Evolutionary conservation across 2,888 invertebrate species (phyloP).

Genomic region (Endotricha flammealis): DNA sequence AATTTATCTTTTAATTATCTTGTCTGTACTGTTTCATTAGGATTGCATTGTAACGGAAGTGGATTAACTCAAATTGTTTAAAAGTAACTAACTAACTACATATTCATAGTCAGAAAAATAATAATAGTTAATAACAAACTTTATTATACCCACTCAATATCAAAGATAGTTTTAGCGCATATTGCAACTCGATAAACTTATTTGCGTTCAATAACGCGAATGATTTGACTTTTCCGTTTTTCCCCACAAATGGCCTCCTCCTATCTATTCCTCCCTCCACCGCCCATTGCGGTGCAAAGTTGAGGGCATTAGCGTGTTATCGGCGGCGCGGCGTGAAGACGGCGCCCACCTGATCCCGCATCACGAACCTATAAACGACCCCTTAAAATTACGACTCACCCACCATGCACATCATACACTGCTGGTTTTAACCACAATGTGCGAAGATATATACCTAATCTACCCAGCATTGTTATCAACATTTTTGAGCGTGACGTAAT

Average conservation of each 20-base stretch:
- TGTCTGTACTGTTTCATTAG: too few species aligned
- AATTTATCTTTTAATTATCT: too few species aligned
- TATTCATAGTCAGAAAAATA: too few species aligned
- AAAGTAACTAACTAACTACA: too few species aligned
- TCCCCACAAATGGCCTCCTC: slow-evolving; percentile 51
- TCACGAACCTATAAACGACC: slow-evolving; percentile 35
- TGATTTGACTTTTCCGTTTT: slow-evolving; percentile 75
- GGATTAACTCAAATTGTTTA: too few species aligned
- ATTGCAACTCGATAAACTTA: slow-evolving; percentile 68
- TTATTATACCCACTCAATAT: slow-evolving; percentile 16
- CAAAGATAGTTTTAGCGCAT: slow-evolving; percentile 33
- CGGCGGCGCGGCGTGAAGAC: slow-evolving; percentile 72
- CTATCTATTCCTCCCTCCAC: slow-evolving; percentile 26
- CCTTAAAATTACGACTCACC: slow-evolving; percentile 26
- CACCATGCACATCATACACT: slow-evolving; percentile 27
- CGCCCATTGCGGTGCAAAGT: slow-evolving; percentile 74
- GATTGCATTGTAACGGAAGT: too few species aligned
- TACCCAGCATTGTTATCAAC: slow-evolving; percentile 37
- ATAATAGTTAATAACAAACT: slow-evolving; percentile 11
- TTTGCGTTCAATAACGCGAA: slow-evolving; percentile 73
- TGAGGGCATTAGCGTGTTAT: slow-evolving; percentile 79
- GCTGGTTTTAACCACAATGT: slow-evolving; percentile 20
- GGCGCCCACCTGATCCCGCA: slow-evolving; percentile 69
- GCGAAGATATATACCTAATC: slow-evolving; percentile 5
- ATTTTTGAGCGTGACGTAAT: slow-evolving; percentile 14